Evolutionary conservation across 2,113 vertebrate species (phyloP), one percentile per base, ranked within the genome.

Genomic region (Kobus ellipsiprymnus): DNA sequence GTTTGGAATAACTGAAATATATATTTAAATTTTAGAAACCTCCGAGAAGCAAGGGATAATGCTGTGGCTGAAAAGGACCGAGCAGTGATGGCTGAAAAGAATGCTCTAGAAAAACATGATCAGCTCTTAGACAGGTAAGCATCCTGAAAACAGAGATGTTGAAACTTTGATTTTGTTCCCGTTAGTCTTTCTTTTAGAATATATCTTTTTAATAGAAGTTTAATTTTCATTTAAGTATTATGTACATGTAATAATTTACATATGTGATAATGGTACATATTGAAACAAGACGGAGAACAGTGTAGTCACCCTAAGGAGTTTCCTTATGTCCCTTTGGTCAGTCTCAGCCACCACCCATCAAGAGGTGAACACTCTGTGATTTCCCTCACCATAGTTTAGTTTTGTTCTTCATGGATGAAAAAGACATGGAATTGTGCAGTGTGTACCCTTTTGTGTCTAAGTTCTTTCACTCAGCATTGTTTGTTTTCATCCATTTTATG

Each of bases 81-180:
- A 98, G 99, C 99, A 1, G 87, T 99, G 89, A 90, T 82, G 83
- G 99, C 99, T 23, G 99, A 99, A 98, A 99, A 99, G 95, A 99
- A 99, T 88, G 97, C 99, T 62, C 98, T 99, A 97, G 99, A 99
- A 97, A 99, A 99, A 99, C 99, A 99, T 0, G 99, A 99, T 96
- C 99, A 99, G 46, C 99, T 99, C 90, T 98, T 99, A 91, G 99
- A 99, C 98, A 99, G 99, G 99, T 99, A 98, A 99, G 99, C 99
- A 55, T 87, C 52, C 90, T 93, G n/a, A 52, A 97, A 91, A 96
- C 40, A 44, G 14, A 83, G 62, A 71, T 29, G 4, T 85, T 94
- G 64, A 54, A 50, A 14, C 71, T 30, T 77, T 36, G 10, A 1
- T 44, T 71, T 81, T 77, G 10, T 78, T 90, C 11, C 64, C 30